Percentiles rank a stretch among this genome's conserved stretches.
phyloP scores from a whole-genome alignment of 2,797 vertebrate species.

The Ciconia nigra region DNA sequence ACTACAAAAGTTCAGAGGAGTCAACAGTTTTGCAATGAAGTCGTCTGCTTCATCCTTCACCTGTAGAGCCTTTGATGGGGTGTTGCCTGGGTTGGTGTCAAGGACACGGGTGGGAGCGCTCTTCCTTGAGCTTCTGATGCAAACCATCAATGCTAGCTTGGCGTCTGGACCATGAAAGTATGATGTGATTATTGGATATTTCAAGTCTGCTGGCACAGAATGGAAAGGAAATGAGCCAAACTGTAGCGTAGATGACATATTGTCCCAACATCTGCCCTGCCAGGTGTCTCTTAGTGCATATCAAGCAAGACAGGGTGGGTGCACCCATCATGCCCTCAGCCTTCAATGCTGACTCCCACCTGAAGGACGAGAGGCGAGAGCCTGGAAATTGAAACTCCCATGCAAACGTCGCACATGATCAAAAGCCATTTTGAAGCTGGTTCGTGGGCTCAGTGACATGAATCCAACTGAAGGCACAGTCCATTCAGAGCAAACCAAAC shows the following conservation, averaged over 20 bases:
- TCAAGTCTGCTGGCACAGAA: background rate
- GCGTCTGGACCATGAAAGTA: background rate
- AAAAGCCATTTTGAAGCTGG: background rate
- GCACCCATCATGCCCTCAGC: background rate
- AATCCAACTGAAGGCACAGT: too few relatives aligned
- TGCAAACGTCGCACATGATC: accelerated
- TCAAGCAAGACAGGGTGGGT: background rate
- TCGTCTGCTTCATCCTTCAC: background rate
- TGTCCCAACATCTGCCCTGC: background rate
- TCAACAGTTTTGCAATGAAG: background rate
- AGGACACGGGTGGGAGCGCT: accelerated
- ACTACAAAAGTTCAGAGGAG: background rate
- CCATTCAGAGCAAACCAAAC: background rate
- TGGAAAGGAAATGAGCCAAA: background rate
- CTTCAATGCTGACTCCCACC: background rate
- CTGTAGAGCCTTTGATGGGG: background rate
- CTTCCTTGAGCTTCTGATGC: background rate
- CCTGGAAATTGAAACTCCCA: background rate
- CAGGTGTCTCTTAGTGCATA: background rate
- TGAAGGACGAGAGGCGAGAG: accelerated
- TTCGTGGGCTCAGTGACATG: accelerated
- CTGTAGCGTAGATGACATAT: accelerated
- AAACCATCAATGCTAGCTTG: background rate
- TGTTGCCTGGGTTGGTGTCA: too few relatives aligned
- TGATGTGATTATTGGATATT: background rate